phyloP scores from a whole-genome alignment of 2,113 vertebrate species.

The Neomonachus schauinslandi region DNA sequence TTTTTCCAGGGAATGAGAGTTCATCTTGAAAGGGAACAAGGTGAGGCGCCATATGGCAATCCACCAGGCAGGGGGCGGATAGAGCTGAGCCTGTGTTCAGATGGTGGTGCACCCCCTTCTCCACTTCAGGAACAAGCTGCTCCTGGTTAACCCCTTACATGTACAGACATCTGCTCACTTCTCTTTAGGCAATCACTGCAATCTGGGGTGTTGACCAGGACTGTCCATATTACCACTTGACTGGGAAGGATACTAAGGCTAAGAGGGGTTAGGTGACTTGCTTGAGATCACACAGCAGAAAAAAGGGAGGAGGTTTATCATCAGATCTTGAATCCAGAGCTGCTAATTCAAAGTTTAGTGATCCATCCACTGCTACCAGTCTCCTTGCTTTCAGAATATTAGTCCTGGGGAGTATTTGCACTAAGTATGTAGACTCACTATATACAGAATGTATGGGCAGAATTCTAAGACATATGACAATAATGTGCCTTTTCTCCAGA shows the following conservation, averaged over 20 bases:
- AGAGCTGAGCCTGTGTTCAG: constrained; percentile 3
- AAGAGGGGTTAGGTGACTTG: neutral
- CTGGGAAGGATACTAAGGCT: neutral
- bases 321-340: neutral
- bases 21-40: constrained; percentile 79
- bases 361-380: neutral
- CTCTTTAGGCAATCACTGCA: neutral
- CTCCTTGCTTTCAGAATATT: neutral
- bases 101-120: neutral
- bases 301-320: neutral
- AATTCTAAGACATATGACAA: neutral
- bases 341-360: neutral
- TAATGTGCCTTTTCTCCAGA: neutral
- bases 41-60: constrained; percentile 70
- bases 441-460: neutral
- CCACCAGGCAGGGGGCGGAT: constrained; percentile 43
- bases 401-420: neutral
- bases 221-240: neutral
- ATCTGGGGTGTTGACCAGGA: too few relatives aligned
- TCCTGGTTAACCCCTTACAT: neutral
- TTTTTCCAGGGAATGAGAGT: constrained; percentile 70
- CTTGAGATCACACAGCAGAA: neutral
- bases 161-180: neutral
- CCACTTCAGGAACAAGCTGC: neutral
- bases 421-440: neutral